phyloP scores from a whole-genome alignment of 2,113 vertebrate genomes.

The Patagioenas fasciata region DNA sequence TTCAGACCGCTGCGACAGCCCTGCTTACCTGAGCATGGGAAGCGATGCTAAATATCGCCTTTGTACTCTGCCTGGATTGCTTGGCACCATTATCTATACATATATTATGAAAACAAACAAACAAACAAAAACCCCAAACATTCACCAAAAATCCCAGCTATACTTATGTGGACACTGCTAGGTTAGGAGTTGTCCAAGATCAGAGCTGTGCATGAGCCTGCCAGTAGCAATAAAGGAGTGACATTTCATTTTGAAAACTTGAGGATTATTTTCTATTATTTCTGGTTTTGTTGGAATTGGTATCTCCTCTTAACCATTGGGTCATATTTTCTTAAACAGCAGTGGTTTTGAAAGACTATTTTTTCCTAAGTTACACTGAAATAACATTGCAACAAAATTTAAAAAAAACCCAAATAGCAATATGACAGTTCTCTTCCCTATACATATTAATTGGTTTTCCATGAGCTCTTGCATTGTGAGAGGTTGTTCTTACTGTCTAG shows the following conservation, averaged over 20 bases:
- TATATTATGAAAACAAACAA: neutral
- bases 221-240: neutral
- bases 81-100: neutral
- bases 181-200: neutral
- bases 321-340: neutral
- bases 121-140: no score
- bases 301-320: neutral
- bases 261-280: neutral
- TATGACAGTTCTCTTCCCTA: neutral
- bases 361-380: neutral
- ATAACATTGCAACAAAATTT: neutral
- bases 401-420: neutral
- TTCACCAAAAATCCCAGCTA: rapidly evolving
- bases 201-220: neutral
- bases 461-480: neutral
- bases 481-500: neutral
- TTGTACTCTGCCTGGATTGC: neutral
- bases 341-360: neutral
- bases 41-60: neutral
- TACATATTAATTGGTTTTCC: neutral
- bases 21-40: neutral
- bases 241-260: neutral
- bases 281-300: neutral
- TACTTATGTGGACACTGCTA: neutral
- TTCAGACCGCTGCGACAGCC: neutral